Conservation (phyloP, 2,113 vertebrate genomes). For the Centrocercus urophasianus region DNA sequence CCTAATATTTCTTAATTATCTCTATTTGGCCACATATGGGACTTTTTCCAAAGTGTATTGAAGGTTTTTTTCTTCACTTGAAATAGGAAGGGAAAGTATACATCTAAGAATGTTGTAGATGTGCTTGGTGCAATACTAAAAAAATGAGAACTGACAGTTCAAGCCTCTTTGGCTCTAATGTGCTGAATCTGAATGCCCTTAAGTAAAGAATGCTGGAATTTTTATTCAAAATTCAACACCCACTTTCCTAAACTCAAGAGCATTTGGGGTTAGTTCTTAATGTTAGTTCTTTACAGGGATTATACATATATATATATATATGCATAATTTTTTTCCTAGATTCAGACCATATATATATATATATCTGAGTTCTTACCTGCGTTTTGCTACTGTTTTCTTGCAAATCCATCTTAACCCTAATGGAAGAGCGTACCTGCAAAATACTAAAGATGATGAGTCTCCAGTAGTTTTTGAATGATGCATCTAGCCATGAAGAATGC, state of each 20-base stretch:
- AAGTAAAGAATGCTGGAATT: slow-evolving; percentile 31
- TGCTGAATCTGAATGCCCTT: slow-evolving; percentile 49
- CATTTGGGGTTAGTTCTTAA: neutral
- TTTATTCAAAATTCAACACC: slow-evolving; percentile 42
- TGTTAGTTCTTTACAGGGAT: neutral
- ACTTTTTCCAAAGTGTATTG: neutral
- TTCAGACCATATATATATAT: neutral
- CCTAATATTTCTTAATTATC: neutral
- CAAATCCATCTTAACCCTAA: slow-evolving; percentile 8
- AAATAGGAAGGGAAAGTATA: neutral
- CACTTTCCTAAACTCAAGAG: slow-evolving; percentile 24
- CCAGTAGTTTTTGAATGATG: neutral
- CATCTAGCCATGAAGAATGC: neutral
- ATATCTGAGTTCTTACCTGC: neutral
- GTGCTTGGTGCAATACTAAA: slow-evolving; percentile 1
- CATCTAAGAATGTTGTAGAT: neutral
- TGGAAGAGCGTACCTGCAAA: neutral
- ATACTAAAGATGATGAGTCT: neutral
- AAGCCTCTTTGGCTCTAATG: slow-evolving; percentile 44
- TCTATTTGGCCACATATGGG: neutral
- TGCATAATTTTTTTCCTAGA: no score
- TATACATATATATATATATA: neutral
- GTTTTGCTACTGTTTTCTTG: neutral
- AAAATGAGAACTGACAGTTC: slow-evolving; percentile 57
- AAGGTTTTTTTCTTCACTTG: neutral